These are phyloP conservation scores for Drosophila tanythrix DNA, from an alignment of 2,888 invertebrate genomes.

Conservation along the genomic window DNA sequence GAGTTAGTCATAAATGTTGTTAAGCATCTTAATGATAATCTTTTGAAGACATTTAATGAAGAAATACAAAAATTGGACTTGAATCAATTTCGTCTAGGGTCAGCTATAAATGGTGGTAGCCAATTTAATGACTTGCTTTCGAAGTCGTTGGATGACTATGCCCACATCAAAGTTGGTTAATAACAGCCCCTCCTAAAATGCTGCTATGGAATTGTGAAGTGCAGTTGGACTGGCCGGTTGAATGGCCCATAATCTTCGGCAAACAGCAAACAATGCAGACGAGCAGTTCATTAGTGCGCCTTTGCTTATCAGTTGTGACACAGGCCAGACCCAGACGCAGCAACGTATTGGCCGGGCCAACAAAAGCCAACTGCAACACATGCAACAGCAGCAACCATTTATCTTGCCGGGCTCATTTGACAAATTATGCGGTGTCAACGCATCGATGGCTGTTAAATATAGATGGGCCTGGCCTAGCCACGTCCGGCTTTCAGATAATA, in stretches of 20 bases:
- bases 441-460: conserved; percentile 29
- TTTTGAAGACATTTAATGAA: neutral
- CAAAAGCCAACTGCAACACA: conserved; percentile 42
- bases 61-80: neutral
- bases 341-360: conserved; percentile 20
- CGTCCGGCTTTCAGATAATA: conserved; percentile 63
- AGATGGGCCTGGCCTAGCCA: conserved; percentile 45
- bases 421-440: conserved; percentile 72
- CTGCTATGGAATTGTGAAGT: conserved; percentile 50
- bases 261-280: conserved; percentile 32
- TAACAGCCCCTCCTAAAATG: conserved; percentile 58
- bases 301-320: conserved; percentile 56
- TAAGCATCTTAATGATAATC: neutral
- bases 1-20: neutral
- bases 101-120: neutral
- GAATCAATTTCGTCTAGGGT: neutral
- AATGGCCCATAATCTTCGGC: conserved; percentile 55
- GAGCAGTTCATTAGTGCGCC: conserved; percentile 63
- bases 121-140: neutral
- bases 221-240: conserved; percentile 34
- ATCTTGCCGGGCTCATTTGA: conserved; percentile 62
- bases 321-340: conserved; percentile 12
- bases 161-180: conserved; percentile 2
- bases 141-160: conserved; percentile 14
- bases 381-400: conserved; percentile 52